A percentile compares a stretch with the other conserved stretches of the same genome.
Evolutionary conservation across 2,888 invertebrate genomes (phyloP).

Genomic region (Eudemis profundana): DNA sequence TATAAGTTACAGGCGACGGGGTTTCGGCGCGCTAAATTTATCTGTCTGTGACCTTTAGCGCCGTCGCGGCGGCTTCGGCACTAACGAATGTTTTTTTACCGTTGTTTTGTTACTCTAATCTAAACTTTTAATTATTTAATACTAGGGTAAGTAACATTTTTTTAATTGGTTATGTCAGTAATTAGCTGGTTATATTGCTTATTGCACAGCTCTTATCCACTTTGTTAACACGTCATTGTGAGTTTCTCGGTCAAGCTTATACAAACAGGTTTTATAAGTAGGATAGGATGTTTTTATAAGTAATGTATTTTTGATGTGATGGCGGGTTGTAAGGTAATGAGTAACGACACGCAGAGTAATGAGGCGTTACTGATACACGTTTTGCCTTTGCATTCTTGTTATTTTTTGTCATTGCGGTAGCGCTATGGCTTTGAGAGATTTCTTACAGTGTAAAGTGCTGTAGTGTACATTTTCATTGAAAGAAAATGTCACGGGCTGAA

Average conservation of each 20-base stretch:
- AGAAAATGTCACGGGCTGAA: no score
- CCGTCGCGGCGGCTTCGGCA: constrained; percentile 2
- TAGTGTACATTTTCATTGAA: no score
- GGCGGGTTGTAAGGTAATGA: not conserved
- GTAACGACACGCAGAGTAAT: not conserved
- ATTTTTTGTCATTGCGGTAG: not conserved
- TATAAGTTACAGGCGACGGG: constrained; percentile 21
- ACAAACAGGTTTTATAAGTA: constrained; percentile 2
- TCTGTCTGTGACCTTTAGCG: constrained; percentile 32
- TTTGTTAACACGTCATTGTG: constrained; percentile 14
- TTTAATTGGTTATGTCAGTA: not conserved
- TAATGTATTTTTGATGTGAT: constrained; percentile 2
- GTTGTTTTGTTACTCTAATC: constrained; percentile 8
- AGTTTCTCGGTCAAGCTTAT: constrained; percentile 21
- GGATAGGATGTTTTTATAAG: not conserved
- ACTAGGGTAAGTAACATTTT: not conserved
- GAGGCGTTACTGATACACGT: not conserved
- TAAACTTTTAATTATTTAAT: not conserved
- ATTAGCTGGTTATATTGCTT: not conserved
- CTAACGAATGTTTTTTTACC: not conserved
- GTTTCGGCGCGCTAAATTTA: constrained; percentile 25
- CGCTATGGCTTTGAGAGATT: not conserved
- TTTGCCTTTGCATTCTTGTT: not conserved
- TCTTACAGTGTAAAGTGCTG: not conserved
- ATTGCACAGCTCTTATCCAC: not conserved